Percentiles rank a stretch among this genome's conserved stretches.
These are phyloP conservation scores for Otolemur crassicaudatus DNA, from an alignment of 2,797 vertebrate genomes.

Conservation along the genomic window DNA sequence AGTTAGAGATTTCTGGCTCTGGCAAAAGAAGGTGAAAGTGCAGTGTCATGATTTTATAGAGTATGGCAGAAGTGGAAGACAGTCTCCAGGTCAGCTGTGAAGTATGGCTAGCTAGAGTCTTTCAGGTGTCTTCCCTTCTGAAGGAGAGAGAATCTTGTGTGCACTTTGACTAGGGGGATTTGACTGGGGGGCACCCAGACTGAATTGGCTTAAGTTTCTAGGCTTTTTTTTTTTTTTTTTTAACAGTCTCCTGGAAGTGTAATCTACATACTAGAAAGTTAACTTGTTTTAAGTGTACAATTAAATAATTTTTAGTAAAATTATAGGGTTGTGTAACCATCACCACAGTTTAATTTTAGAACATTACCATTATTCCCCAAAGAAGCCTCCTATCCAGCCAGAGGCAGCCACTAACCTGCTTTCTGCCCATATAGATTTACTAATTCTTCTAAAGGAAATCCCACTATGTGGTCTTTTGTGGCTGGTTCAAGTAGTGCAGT, in stretches of 20 bases:
- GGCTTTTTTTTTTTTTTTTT: background rate
- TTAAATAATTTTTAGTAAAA: conserved; percentile 42
- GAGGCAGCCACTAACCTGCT: background rate
- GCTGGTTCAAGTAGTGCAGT: accelerated
- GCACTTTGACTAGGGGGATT: background rate
- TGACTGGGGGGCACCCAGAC: background rate
- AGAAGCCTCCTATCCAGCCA: background rate
- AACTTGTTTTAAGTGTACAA: background rate
- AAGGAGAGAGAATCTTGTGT: background rate
- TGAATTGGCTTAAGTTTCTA: background rate
- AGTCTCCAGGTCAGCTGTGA: background rate
- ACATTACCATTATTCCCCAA: background rate
- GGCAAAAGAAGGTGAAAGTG: background rate
- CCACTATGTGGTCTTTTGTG: background rate
- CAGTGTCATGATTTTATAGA: accelerated
- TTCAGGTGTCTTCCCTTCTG: background rate
- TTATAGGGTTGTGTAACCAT: background rate
- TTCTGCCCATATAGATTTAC: background rate
- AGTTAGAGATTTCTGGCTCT: background rate
- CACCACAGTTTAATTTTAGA: background rate
- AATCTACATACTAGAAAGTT: background rate
- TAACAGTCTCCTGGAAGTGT: background rate
- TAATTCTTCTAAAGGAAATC: background rate
- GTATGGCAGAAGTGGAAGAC: background rate
- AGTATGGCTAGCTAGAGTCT: background rate